These are phyloP conservation scores for Hemibagrus guttatus DNA, from an alignment of 2,797 vertebrate genomes.

Conservation along the genomic window DNA sequence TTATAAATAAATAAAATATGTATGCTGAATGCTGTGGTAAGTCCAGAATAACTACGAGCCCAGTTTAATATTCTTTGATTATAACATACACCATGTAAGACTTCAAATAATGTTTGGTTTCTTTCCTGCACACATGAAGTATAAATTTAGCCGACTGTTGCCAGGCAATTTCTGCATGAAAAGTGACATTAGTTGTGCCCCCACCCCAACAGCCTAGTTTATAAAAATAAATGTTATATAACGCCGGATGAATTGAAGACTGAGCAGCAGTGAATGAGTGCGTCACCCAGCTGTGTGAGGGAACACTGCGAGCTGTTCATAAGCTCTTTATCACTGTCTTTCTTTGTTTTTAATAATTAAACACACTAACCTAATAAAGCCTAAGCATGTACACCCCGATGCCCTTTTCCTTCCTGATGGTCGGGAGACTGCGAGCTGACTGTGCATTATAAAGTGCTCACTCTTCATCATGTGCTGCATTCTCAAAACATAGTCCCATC, in stretches of 20 bases:
- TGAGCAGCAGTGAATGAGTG: constrained; percentile 4
- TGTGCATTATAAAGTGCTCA: not conserved
- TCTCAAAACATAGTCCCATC: not conserved
- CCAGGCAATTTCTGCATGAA: constrained; percentile 71
- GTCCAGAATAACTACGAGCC: not conserved
- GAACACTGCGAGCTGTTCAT: not conserved
- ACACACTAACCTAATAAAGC: not conserved
- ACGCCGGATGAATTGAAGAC: constrained; percentile 30
- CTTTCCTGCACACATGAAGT: constrained; percentile 59
- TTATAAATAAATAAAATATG: too few species aligned
- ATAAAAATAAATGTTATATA: constrained; percentile 42
- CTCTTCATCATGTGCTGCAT: not conserved
- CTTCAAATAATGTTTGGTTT: not conserved
- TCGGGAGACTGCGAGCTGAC: not conserved
- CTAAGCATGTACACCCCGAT: not conserved
- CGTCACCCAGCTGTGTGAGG: constrained; percentile 9
- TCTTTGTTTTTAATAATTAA: not conserved
- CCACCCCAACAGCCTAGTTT: constrained; percentile 34
- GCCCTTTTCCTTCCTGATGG: not conserved
- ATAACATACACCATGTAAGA: not conserved
- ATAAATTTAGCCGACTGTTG: constrained; percentile 77
- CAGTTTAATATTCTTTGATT: not conserved
- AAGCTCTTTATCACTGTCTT: not conserved
- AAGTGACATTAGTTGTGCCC: constrained; percentile 57
- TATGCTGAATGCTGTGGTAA: not conserved